Evolutionary conservation across 2,113 vertebrate species (phyloP).

Genomic region (Glaucomys volans): DNA sequence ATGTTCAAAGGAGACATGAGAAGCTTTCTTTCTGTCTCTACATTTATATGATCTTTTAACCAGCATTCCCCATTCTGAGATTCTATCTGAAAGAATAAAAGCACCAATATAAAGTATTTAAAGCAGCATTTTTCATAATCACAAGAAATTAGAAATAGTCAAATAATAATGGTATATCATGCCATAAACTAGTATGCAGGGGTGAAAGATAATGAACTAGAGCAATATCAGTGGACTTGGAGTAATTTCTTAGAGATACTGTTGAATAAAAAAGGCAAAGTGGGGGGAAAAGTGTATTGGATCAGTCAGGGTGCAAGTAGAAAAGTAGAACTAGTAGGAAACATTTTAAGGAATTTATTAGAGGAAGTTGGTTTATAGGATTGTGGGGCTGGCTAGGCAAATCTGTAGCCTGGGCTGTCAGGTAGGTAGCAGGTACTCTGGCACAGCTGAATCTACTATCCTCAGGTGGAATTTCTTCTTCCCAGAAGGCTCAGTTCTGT

Average conservation of each 20-base stretch:
- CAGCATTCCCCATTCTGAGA: neutral
- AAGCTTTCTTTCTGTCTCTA: neutral
- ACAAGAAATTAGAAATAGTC: neutral
- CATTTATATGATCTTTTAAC: neutral
- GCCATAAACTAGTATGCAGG: neutral
- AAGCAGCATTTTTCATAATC: neutral
- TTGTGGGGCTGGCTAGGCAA: neutral
- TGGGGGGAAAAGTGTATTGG: neutral
- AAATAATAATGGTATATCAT: neutral
- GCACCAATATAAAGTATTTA: neutral
- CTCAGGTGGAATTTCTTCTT: neutral
- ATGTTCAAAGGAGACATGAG: neutral
- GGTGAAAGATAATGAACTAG: neutral
- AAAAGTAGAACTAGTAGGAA: neutral
- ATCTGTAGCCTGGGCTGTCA: neutral
- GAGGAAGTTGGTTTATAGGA: neutral
- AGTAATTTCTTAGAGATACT: conserved; percentile 2
- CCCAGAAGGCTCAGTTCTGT: neutral
- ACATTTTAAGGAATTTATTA: neutral
- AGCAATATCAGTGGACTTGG: neutral
- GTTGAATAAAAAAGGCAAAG: conserved; percentile 32
- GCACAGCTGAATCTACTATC: neutral
- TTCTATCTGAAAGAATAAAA: conserved; percentile 8
- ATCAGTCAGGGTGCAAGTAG: neutral
- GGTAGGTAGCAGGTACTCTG: neutral